Evolutionary conservation across 2,797 vertebrate species (phyloP).

Genomic region (Falco berigora): DNA sequence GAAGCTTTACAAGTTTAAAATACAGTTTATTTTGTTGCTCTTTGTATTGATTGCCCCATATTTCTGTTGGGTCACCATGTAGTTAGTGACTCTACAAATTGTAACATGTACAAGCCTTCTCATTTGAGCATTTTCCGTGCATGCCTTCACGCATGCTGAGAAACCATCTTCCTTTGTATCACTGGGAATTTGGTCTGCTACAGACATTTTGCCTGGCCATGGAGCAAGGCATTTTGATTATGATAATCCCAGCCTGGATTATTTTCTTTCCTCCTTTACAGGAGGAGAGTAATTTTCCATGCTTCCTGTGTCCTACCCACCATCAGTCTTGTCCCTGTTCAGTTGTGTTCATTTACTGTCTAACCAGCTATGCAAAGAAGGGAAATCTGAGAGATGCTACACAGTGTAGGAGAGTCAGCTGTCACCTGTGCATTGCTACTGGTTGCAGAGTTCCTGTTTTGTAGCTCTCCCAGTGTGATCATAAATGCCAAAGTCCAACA

Average conservation of each 20-base stretch:
- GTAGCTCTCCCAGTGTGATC: not conserved
- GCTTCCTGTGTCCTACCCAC: not conserved
- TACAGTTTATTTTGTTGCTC: not conserved
- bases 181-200: not conserved
- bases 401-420: not conserved
- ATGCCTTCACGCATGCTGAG: not conserved
- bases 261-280: not conserved
- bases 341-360: not conserved
- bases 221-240: not conserved
- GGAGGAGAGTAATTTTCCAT: not conserved
- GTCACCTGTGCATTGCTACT: not conserved
- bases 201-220: not conserved
- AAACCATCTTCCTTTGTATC: not conserved
- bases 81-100: not conserved
- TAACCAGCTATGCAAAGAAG: not conserved
- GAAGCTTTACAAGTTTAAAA: not conserved
- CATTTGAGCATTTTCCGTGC: not conserved
- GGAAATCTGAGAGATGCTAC: not conserved
- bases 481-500: not conserved
- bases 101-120: not conserved
- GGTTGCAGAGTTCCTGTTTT: not conserved
- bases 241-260: not conserved
- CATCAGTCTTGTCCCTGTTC: not conserved
- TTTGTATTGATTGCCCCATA: not conserved
- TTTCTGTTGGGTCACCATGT: not conserved